Evolutionary conservation across 2,888 invertebrate genomes (phyloP), one percentile per base, ranked within the genome.

Genomic region (Aethes cnicana): DNA sequence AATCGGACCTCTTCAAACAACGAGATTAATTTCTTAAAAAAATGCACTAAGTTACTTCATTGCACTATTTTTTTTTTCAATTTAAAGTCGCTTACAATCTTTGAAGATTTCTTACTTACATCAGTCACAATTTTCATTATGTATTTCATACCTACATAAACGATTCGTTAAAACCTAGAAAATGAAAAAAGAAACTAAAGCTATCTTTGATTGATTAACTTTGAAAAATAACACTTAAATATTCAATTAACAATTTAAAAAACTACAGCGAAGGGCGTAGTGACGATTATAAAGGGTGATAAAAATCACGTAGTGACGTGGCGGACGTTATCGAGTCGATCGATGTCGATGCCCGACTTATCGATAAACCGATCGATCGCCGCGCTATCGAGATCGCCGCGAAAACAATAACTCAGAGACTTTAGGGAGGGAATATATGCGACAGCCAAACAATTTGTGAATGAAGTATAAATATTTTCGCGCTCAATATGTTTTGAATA

Each of bases 211-310:
- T 33, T 33, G 3, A 57, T 54, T 53, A 56, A 56, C 53, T 49
- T 63, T 54, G 52, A 58, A 33, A 60, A 55, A 56, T 32, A 49
- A 11, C 48, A 30, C 41, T 41, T 54, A 59, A 63, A 59, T 62
- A 64, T 64, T 64, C 59, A 65, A 64, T 63, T 66, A 65, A 68
- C 47, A 64, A 61, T 47, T 3, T 39, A 39, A 56, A n/a, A 62
- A 69, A 71, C 61, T 57, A 63, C 61, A 62, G 59, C 39, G 28
- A 35, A 53, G 58, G 61, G 63, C 63, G 65, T 75, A 82, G 81
- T 83, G 79, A 81, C 77, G 85, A 86, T 86, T 74, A 77, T 77
- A 79, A 77, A 76, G 77, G 72, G 72, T 75, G 87, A 87, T 87
- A 87, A 84, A 77, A 72, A 69, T 70, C 63, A 68, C 63, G 69